Conservation (phyloP, 2,113 vertebrate species). For the Etheostoma spectabile region DNA sequence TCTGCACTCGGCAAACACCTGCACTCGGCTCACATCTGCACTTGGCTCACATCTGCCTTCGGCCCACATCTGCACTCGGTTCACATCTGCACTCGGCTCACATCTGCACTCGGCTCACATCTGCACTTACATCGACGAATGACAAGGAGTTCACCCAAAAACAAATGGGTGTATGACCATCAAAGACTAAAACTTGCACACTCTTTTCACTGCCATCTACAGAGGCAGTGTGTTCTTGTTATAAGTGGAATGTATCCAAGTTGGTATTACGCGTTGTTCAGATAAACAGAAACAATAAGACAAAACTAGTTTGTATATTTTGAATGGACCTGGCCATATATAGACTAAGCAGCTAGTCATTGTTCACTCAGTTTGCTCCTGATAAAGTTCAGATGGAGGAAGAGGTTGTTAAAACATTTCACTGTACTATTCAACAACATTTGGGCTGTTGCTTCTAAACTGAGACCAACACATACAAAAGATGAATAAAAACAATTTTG, state of each 20-base stretch:
- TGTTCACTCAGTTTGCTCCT: conserved; percentile 37
- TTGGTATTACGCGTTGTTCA: not conserved
- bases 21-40: too few relatives aligned
- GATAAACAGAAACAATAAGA: conserved; percentile 17
- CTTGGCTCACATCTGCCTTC: too few relatives aligned
- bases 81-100: too few relatives aligned
- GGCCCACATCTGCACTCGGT: too few relatives aligned
- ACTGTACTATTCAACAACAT: conserved; percentile 42
- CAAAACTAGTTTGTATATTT: conserved; percentile 17
- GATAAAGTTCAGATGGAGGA: conserved; percentile 52
- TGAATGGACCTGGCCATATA: conserved; percentile 19
- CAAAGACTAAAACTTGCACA: conserved; percentile 4
- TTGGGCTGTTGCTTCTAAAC: conserved; percentile 33
- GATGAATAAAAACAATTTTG: conserved; percentile 21
- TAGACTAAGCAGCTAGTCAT: conserved; percentile 37
- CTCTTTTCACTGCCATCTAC: conserved; percentile 3
- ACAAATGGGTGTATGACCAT: conserved; percentile 21
- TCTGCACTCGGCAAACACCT: too few relatives aligned
- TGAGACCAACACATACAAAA: conserved; percentile 20
- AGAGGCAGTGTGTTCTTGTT: not conserved
- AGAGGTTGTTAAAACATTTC: conserved; percentile 64
- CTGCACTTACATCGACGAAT: too few relatives aligned
- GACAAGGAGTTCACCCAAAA: conserved; percentile 19
- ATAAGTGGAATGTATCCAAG: not conserved
- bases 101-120: too few relatives aligned